Conservation (phyloP, 2,113 vertebrate species). For the Nyctereutes procyonoides region DNA sequence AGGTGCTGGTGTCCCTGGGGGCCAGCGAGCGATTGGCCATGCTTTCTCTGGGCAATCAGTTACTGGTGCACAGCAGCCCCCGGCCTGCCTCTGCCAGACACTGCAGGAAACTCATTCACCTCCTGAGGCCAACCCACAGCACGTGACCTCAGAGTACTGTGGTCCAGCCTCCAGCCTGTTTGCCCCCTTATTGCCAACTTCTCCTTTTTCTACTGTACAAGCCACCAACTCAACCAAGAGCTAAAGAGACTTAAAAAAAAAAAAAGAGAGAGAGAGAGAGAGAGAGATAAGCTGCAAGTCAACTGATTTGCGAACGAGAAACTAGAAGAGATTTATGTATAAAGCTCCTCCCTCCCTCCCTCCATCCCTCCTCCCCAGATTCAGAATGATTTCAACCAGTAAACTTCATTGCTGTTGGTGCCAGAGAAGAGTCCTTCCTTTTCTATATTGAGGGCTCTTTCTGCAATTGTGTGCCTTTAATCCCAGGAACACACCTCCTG, state of each 20-base stretch:
- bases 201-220: slow-evolving; percentile 28
- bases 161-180: not conserved
- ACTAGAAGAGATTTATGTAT: slow-evolving; percentile 67
- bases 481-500: not conserved
- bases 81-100: slow-evolving; percentile 73
- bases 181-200: slow-evolving; percentile 48
- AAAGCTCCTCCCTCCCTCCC: not conserved
- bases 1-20: slow-evolving; percentile 86
- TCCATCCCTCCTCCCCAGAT: slow-evolving; percentile 20
- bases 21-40: slow-evolving; percentile 83
- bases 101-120: slow-evolving; percentile 83
- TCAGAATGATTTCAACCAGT: slow-evolving; percentile 60
- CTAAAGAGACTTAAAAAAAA: slow-evolving; percentile 38
- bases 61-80: not conserved
- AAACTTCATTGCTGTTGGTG: slow-evolving; percentile 63
- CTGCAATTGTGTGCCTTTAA: slow-evolving; percentile 46
- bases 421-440: slow-evolving; percentile 65
- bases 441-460: not conserved
- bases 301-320: not conserved
- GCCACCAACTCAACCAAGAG: slow-evolving; percentile 29
- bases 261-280: not conserved
- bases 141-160: not conserved
- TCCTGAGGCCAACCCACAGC: slow-evolving; percentile 69
- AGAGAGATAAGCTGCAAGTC: slow-evolving; percentile 54
- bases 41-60: slow-evolving; percentile 60